phyloP scores from a whole-genome alignment of 2,888 invertebrate genomes.

The Coelopa pilipes region DNA sequence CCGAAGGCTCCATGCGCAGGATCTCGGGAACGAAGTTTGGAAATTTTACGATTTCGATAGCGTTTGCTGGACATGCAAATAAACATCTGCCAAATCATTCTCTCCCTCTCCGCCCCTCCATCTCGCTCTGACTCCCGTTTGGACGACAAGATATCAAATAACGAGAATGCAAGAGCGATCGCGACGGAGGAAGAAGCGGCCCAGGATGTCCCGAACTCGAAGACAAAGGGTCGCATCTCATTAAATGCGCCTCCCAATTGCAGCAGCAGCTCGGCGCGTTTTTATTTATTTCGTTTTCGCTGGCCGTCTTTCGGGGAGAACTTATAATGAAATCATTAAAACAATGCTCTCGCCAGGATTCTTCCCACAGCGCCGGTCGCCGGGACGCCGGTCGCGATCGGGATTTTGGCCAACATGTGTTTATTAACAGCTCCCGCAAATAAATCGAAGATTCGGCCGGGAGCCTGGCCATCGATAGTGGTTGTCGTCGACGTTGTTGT shows the following conservation, averaged over 20 bases:
- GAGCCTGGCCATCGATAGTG: not conserved
- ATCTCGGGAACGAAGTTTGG: too few species aligned
- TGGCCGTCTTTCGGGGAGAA: not conserved
- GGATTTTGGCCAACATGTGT: slow-evolving; percentile 25
- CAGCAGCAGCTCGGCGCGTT: too few species aligned
- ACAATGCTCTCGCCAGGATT: too few species aligned
- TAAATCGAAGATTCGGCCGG: slow-evolving; percentile 22
- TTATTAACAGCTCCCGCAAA: slow-evolving; percentile 32
- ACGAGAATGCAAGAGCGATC: not conserved
- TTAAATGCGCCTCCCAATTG: too few species aligned
- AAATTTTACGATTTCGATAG: too few species aligned
- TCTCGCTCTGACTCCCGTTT: too few species aligned
- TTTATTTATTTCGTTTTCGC: too few species aligned
- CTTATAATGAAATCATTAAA: not conserved
- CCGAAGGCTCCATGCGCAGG: too few species aligned
- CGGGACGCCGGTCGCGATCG: not conserved
- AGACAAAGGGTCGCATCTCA: slow-evolving; percentile 6
- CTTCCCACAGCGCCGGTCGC: slow-evolving; percentile 20
- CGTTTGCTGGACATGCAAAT: slow-evolving; percentile 5
- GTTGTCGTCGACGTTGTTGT: not conserved
- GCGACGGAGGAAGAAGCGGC: not conserved
- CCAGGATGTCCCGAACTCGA: not conserved
- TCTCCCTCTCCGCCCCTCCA: not conserved
- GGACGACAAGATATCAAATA: slow-evolving; percentile 17
- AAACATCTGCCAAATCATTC: slow-evolving; percentile 29